Evolutionary conservation across 92 coral and sea anemone species (phyloP).

Genomic region (Plumapathes pennacea): DNA sequence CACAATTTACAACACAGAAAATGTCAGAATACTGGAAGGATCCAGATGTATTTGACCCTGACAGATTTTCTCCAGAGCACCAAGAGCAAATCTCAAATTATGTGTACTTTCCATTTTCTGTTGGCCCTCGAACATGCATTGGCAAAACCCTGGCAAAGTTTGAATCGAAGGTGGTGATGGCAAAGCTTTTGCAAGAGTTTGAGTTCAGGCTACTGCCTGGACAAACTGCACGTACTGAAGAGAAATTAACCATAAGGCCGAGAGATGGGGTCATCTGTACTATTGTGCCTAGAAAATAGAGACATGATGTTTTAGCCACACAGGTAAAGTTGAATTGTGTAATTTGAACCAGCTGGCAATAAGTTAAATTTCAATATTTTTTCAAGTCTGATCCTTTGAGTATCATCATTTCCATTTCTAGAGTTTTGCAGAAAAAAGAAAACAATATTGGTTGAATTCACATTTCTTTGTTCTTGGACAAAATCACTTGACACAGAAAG

Average conservation of each 20-base stretch:
- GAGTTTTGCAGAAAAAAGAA: no score
- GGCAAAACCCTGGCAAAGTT: slow-evolving; percentile 84
- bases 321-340: no score
- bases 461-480: no score
- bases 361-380: no score
- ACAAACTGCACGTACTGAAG: slow-evolving; percentile 47
- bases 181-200: slow-evolving; percentile 60
- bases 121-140: slow-evolving; percentile 78
- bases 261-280: slow-evolving; percentile 74
- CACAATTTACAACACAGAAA: slow-evolving; percentile 16
- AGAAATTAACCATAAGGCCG: slow-evolving; percentile 52
- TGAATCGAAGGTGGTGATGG: slow-evolving; percentile 83
- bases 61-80: slow-evolving; percentile 49
- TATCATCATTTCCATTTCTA: no score
- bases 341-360: no score
- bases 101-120: slow-evolving; percentile 66
- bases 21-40: slow-evolving; percentile 56
- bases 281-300: slow-evolving; percentile 5
- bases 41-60: slow-evolving; percentile 71
- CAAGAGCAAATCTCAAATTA: slow-evolving; percentile 40
- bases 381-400: no score
- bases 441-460: no score
- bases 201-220: slow-evolving; percentile 58
- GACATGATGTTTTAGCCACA: background rate
- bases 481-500: no score